Conservation (phyloP, 2,113 vertebrate genomes). For the Lamprotornis superbus region DNA sequence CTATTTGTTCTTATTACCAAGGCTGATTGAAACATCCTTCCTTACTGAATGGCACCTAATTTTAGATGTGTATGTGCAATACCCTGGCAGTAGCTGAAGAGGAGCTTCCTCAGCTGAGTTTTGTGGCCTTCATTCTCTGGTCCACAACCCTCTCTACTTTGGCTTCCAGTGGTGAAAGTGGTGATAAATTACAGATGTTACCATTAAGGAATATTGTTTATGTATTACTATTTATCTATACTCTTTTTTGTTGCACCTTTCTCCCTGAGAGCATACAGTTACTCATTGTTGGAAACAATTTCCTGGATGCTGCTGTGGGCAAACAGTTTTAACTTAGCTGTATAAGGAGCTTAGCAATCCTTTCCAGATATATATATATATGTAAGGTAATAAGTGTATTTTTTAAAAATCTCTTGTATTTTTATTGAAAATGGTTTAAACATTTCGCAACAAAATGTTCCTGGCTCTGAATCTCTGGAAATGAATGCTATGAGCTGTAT, state of each 20-base stretch:
- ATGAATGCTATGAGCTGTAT: neutral
- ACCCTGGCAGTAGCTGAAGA: neutral
- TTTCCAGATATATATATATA: neutral
- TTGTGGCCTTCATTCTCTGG: neutral
- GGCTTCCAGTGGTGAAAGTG: neutral
- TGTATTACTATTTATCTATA: neutral
- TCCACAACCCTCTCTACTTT: neutral
- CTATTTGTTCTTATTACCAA: neutral
- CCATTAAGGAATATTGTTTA: neutral
- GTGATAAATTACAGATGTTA: neutral
- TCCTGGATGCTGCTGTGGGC: neutral
- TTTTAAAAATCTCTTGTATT: neutral
- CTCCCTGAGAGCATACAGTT: neutral
- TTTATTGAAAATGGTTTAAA: neutral
- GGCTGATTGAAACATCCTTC: neutral
- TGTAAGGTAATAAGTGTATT: neutral
- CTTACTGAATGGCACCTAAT: neutral
- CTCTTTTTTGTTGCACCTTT: neutral
- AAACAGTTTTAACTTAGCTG: neutral
- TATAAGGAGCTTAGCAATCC: neutral
- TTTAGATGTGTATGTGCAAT: neutral
- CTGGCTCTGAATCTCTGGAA: neutral
- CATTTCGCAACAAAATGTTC: neutral
- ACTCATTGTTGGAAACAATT: neutral
- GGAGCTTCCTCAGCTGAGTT: neutral